Base-by-base conservation (phyloP, 2,113 vertebrate species). In the Prionailurus viverrinus region DNA sequence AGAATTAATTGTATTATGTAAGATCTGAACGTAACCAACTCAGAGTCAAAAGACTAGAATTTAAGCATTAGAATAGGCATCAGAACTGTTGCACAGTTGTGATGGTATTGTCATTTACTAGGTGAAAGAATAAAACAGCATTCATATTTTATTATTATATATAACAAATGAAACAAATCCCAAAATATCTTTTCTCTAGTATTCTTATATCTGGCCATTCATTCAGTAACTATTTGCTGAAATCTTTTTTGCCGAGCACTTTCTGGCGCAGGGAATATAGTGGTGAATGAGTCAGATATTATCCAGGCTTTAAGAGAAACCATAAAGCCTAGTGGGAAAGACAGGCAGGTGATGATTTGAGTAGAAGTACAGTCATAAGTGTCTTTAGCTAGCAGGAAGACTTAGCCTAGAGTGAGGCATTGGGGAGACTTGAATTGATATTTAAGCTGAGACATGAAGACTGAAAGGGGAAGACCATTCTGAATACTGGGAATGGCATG, bases 71-170 rank as follows among this genome's bases (percentile, higher is more conserved):
- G 45, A 73, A 66, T 51, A 58, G 48, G 69, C 27, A 53, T 63
- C 13, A 48, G 29, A 82, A 86, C n/a, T 81, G 86, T 12, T 68
- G 45, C 29, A 12, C 80, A 61, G 12, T 94, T 66, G 39, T 81
- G 11, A 68, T 68, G 33, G n/a, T 76, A 87, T 29, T 87, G 39
- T 76, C 68, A 79, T 96, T 94, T 88, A 91, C 14, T 88, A 69
- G 87, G 21, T 88, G 61, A 94, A 82, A 21, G 3, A 41, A 7
- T 87, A 51, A 91, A 87, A 61, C 88, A 65, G 31, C 19, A 33
- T 87, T 87, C 18, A n/a, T 74, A 31, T 76, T 89, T 51, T 91
- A 68, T 86, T 84, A 76, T 82, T 79, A 51, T 66, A 45, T 73
- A 58, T 80, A 71, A 68, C 45, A 79, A 86, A 61, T 81, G 65